Percentiles rank a stretch among this genome's conserved stretches.
phyloP scores from a whole-genome alignment of 2,113 vertebrate genomes.

The Onychorhynchus coronatus region DNA sequence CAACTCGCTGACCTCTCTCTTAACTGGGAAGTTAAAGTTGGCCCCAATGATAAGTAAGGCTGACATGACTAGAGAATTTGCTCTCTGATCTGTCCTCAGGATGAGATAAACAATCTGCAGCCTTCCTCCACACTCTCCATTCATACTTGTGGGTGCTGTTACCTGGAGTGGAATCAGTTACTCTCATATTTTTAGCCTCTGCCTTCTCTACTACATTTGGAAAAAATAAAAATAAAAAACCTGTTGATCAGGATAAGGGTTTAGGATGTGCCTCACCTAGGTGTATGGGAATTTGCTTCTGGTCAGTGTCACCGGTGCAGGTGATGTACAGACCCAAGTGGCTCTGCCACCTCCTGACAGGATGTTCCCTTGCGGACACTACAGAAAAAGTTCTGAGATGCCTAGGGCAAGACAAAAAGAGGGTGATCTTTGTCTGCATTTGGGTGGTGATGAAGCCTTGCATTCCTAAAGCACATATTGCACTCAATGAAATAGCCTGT shows the following conservation, averaged over 20 bases:
- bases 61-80: background rate
- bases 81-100: background rate
- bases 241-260: background rate
- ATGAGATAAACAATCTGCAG: background rate
- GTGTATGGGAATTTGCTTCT: background rate
- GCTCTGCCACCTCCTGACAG: background rate
- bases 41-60: background rate
- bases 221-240: background rate
- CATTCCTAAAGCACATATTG: background rate
- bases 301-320: rapidly evolving
- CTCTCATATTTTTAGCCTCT: background rate
- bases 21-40: background rate
- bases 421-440: background rate
- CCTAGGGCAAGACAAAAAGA: background rate
- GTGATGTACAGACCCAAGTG: rapidly evolving
- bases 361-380: background rate
- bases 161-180: background rate
- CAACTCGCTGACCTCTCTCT: background rate
- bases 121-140: background rate
- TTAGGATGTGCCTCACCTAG: background rate
- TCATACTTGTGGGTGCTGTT: background rate
- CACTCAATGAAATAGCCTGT: background rate
- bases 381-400: background rate
- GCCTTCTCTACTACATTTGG: background rate
- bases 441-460: background rate